A percentile compares a stretch with the other conserved stretches of the same genome.
These are phyloP conservation scores for Cyphomyrus discorhynchus DNA, from an alignment of 2,113 vertebrate species.

Conservation along the genomic window DNA sequence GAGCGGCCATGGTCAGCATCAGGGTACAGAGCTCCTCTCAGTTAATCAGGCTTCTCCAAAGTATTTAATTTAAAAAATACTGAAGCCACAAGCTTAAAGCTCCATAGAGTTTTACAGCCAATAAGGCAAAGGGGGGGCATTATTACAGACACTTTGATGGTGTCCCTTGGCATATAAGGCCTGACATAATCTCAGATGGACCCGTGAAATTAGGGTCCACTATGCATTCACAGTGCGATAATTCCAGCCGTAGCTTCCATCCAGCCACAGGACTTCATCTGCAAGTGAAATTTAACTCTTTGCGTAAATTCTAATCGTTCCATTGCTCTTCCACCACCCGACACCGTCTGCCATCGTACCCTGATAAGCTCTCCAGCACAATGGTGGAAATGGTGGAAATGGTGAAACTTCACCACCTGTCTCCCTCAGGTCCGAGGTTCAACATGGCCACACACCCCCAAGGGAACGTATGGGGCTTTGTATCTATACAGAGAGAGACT, in stretches of 20 bases:
- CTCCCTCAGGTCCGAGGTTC: background rate
- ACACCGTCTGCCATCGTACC: background rate
- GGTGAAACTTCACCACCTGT: background rate
- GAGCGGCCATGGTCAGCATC: background rate
- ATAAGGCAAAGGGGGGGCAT: background rate
- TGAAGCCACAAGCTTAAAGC: background rate
- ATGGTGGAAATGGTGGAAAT: background rate
- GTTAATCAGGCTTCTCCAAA: background rate
- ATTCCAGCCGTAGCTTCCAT: background rate
- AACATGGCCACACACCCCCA: background rate
- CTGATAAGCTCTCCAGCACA: background rate
- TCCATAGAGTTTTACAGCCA: background rate
- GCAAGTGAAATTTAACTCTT: conserved; percentile 9
- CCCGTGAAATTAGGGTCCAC: background rate
- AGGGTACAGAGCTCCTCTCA: background rate
- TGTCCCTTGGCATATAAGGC: background rate
- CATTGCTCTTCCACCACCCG: no score
- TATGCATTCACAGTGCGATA: background rate
- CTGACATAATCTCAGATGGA: background rate
- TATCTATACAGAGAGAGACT: background rate
- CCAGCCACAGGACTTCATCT: background rate
- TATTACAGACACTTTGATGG: background rate
- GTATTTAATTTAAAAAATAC: background rate
- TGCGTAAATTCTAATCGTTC: background rate
- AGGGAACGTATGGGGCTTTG: background rate